A percentile compares a stretch with the other conserved stretches of the same genome.
Evolutionary conservation across 1,140 invertebrate genomes (phyloP).

Genomic region (Zelostemma sp.): DNA sequence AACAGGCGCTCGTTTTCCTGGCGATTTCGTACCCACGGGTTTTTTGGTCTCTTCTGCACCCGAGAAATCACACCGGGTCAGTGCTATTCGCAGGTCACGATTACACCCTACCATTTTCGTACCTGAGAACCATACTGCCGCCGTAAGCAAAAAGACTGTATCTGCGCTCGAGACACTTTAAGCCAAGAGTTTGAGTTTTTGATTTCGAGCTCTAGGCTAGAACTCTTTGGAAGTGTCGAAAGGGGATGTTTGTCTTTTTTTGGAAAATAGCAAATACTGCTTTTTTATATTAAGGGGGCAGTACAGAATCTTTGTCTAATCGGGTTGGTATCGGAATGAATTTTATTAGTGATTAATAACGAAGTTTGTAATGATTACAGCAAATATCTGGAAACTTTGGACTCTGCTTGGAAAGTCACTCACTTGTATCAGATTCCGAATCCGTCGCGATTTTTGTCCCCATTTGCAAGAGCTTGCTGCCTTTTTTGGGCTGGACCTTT

Average conservation of each 20-base stretch:
- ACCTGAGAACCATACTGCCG: conserved; percentile 48
- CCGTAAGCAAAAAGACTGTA: conserved; percentile 49
- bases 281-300: conserved; percentile 51
- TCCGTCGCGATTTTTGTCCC: conserved; percentile 64
- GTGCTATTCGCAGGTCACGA: conserved; percentile 40
- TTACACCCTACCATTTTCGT: conserved; percentile 43
- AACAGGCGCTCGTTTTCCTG: conserved; percentile 72
- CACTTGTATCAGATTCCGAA: conserved; percentile 72
- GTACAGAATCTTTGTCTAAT: conserved; percentile 46
- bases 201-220: conserved; percentile 36
- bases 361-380: no score
- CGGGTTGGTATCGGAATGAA: no score
- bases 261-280: conserved; percentile 49
- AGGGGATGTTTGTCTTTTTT: no score
- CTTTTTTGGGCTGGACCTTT: conserved; percentile 66
- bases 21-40: conserved; percentile 71
- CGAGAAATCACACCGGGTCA: conserved; percentile 44
- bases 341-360: background rate
- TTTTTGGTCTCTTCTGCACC: conserved; percentile 66
- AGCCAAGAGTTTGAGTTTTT: conserved; percentile 29
- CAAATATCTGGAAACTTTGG: no score
- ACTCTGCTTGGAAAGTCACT: no score
- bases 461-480: conserved; percentile 66
- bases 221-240: no score
- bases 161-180: conserved; percentile 46